Conservation (phyloP, 2,113 vertebrate genomes). For the Himantopus leucocephalus region DNA sequence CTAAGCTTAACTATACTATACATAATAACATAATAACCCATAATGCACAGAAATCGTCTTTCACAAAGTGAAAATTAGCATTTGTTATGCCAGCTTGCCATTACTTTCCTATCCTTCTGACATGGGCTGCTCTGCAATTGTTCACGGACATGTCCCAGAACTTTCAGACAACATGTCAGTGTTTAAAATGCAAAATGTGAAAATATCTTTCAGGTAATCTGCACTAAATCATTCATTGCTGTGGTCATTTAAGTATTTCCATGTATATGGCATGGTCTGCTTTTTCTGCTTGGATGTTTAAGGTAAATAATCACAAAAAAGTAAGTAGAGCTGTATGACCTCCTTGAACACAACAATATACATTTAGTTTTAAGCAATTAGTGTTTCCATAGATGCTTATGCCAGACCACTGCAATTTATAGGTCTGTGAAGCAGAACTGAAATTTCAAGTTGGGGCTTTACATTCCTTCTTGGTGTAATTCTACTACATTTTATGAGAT, state of each 20-base stretch:
- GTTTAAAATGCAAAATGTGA: slow-evolving; percentile 44
- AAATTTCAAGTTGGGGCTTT: background rate
- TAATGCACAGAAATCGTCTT: background rate
- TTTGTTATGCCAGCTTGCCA: slow-evolving; percentile 37
- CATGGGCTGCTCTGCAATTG: slow-evolving; percentile 5
- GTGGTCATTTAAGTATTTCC: slow-evolving; percentile 43
- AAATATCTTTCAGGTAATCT: slow-evolving; percentile 34
- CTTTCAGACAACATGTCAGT: slow-evolving; percentile 30
- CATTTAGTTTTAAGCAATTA: slow-evolving; percentile 45
- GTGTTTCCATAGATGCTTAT: background rate
- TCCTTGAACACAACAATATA: slow-evolving; percentile 31
- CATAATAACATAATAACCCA: background rate
- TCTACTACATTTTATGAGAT: background rate
- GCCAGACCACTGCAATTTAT: slow-evolving; percentile 32
- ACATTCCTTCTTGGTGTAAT: background rate
- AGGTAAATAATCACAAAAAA: slow-evolving; percentile 53
- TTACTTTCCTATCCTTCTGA: slow-evolving; percentile 27
- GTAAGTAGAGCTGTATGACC: slow-evolving; percentile 11
- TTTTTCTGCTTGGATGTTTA: slow-evolving; percentile 53
- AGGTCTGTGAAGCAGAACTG: background rate
- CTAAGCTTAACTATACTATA: background rate
- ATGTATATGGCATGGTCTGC: background rate
- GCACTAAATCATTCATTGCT: slow-evolving; percentile 48
- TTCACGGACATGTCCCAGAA: slow-evolving; percentile 1
- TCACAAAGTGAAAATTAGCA: background rate